Percentiles rank a stretch among this genome's conserved stretches.
phyloP scores from a whole-genome alignment of 64 coral and sea anemone genomes.

The Actinia equina region DNA sequence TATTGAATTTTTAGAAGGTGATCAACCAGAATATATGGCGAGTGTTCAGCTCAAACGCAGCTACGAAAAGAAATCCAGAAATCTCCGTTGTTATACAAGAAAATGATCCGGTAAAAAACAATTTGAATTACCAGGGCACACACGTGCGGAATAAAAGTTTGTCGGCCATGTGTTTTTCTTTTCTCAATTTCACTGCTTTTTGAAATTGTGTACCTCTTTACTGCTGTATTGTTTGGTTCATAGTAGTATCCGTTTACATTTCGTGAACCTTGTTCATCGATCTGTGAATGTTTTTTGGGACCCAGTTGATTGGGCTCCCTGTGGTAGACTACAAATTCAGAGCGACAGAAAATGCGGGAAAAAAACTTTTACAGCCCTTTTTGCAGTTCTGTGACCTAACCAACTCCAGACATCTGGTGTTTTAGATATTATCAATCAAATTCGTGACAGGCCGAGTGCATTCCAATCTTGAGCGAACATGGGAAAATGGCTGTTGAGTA shows the following conservation, averaged over 20 bases:
- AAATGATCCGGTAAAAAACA: constrained; percentile 9
- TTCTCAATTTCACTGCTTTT: neutral
- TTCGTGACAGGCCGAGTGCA: too few species aligned
- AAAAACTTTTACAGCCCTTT: too few species aligned
- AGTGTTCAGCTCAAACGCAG: neutral
- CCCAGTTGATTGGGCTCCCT: neutral
- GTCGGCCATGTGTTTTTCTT: neutral
- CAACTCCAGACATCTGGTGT: too few species aligned
- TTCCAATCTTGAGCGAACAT: too few species aligned
- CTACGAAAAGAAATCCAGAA: neutral
- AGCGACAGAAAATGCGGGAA: too few species aligned
- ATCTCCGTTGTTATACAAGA: constrained; percentile 4
- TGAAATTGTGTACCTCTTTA: too few species aligned
- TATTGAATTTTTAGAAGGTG: neutral
- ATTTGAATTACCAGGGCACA: neutral
- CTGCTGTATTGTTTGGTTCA: too few species aligned
- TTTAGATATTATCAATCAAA: too few species aligned
- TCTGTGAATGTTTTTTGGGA: neutral
- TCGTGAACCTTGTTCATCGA: too few species aligned
- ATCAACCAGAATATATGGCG: neutral
- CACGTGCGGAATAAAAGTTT: neutral
- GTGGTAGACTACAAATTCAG: neutral
- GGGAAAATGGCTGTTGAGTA: too few species aligned
- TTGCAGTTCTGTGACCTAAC: too few species aligned
- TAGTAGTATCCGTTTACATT: too few species aligned